Base-by-base conservation (phyloP, 1,140 invertebrate genomes). In the Drosophila yakuba region DNA sequence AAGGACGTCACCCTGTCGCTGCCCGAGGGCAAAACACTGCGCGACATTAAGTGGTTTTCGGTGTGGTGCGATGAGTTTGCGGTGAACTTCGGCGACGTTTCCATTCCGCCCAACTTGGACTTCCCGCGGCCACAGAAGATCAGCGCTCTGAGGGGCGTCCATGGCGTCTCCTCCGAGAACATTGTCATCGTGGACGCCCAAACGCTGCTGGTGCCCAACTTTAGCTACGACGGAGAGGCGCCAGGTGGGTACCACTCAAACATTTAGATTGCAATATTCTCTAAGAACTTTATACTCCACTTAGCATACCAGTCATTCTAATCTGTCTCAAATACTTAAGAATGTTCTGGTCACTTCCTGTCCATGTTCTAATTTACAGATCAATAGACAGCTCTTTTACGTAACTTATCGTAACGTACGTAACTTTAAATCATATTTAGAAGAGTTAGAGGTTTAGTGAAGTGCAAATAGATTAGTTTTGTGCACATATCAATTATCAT, bases 1-100 rank as follows among this genome's bases (percentile, higher is more conserved):
- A 95, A 97, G 92, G 94, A 96, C 74, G 94, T 98, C 61, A 97
- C 97, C 3, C 92, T 98, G 17, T 96, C 96, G 1, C 93, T 98
- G 73, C 97, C 97, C 0, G 97, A 97, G 68, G 96, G 97, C 20
- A 97, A 96, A 91, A 97, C 96, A 6, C 93, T 98, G 45, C 95
- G 95, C n/a, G 91, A 96, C 89, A 94, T 98, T 79, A 96, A 95
- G 77, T 98, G 97, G 96, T 96, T 98, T 89, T 96, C 96, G 14
- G 95, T 98, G 1, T 98, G 96, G 96, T 98, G 97, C 91, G 96
- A 98, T 81, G 97, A 97, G 89, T 98, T 96, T 82, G 93, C 96
- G 35, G 97, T 98, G 88, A 97, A 98, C 93, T 98, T 98, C 82
- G 97, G 97, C 12, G 96, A 98, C 77, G 95, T 98, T 20, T 95